Percentiles rank a stretch among this genome's conserved stretches.
Conservation (phyloP, 1,140 invertebrate genomes). For the Carposina sasakii region DNA sequence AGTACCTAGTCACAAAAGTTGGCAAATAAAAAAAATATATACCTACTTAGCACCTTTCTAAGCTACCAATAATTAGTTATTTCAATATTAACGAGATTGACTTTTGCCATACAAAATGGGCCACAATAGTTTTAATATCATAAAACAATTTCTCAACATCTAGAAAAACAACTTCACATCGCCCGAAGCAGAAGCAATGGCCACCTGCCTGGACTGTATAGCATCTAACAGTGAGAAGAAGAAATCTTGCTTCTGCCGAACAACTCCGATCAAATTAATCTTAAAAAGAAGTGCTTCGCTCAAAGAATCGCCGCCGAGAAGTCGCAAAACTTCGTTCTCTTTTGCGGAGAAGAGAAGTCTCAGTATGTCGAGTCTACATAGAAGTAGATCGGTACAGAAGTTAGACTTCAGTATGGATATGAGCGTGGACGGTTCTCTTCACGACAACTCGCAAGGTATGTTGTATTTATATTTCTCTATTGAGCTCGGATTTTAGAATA, state of each 20-base stretch:
- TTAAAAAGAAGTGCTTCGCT: conserved; percentile 49
- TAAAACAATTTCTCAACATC: no score
- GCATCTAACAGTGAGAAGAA: conserved; percentile 36
- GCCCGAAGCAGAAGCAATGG: conserved; percentile 57
- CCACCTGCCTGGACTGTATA: conserved; percentile 48
- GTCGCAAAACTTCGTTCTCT: conserved; percentile 33
- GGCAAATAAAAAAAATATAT: background rate
- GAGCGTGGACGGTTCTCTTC: conserved; percentile 59
- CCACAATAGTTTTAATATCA: no score
- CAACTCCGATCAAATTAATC: conserved; percentile 41
- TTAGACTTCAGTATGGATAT: conserved; percentile 68
- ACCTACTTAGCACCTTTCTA: background rate
- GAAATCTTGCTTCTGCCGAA: conserved; percentile 42
- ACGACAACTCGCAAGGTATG: conserved; percentile 49
- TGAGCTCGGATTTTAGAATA: no score
- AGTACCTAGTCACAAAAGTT: background rate
- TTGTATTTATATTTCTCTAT: no score
- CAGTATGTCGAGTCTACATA: conserved; percentile 55
- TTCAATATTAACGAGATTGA: no score
- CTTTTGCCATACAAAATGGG: no score
- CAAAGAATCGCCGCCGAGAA: conserved; percentile 46
- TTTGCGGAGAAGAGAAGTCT: conserved; percentile 50
- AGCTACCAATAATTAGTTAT: background rate
- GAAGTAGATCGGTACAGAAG: conserved; percentile 60
- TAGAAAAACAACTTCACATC: conserved; percentile 62